Base-by-base conservation (phyloP, 2,797 vertebrate species). In the Sebastiscus tertius region DNA sequence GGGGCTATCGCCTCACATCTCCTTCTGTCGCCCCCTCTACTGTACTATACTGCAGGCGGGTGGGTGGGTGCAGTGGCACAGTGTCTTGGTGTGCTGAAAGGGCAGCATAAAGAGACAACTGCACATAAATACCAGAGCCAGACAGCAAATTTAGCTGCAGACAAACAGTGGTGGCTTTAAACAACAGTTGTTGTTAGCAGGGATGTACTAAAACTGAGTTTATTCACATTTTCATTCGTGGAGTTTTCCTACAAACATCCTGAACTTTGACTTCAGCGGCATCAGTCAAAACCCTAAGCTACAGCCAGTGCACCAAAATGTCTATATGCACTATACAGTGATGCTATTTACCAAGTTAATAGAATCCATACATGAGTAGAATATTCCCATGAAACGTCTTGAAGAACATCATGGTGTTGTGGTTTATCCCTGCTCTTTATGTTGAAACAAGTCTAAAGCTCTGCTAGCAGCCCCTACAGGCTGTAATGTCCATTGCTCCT, bases 1-100 rank as follows among this genome's bases (percentile, higher is more conserved):
- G 87, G 96, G 96, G 96, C 96, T 96, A 95, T 96, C 96, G 90
- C 97, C 96, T 96, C 96, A 96, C 96, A 95, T 96, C 96, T 96
- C 96, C 96, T 95, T 96, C 89, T 93, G 88, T 90, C 22, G 67
- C 83, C 78, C 76, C 76, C 80, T 95, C 94, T 96, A 92, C 93
- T 92, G 87, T 93, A 91, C 87, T 85, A 75, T 83, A 73, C 73
- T 80, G 71, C 73, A 72, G 70, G 75, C 82, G 94, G 91, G 79
- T 71, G 81, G 67, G 49, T 86, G 92, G 87, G 84, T 90, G 94
- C 93, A 83, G 91, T 90, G 69, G 82, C 77, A 77, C 52, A 39
- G 75, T 80, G 87, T 89, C 60, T 87, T 90, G 75, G 77, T 79
- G 75, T 74, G 77, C 79, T 88, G 63, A 89, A 87, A 84, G 79